These are phyloP conservation scores for Propithecus deckenii DNA, from an alignment of 2,797 vertebrate species.

Conservation along the genomic window DNA sequence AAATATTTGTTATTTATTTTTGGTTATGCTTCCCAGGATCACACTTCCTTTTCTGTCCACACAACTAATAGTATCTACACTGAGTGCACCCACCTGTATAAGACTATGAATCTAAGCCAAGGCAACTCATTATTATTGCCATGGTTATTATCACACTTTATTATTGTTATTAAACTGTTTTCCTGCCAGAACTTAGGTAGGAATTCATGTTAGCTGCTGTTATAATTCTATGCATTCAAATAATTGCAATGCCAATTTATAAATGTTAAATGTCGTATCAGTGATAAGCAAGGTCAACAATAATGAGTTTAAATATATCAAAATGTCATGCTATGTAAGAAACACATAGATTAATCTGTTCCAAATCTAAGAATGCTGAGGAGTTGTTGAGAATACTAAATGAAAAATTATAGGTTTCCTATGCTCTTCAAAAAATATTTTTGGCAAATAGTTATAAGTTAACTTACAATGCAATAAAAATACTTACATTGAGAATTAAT, in stretches of 20 bases:
- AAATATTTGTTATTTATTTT: neutral
- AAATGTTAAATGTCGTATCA: conserved; percentile 44
- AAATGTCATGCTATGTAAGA: neutral
- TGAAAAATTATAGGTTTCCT: neutral
- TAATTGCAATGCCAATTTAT: neutral
- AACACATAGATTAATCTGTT: neutral
- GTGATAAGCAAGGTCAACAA: neutral
- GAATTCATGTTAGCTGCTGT: neutral
- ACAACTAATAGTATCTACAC: neutral
- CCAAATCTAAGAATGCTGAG: neutral
- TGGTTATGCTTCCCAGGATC: neutral
- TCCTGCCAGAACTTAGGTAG: neutral
- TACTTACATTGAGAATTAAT: neutral
- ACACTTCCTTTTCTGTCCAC: neutral
- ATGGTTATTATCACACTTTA: neutral
- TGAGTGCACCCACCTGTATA: neutral
- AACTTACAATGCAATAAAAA: neutral
- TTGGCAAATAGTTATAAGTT: neutral
- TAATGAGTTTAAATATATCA: conserved; percentile 6
- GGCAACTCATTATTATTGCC: neutral
- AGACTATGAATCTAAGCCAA: neutral
- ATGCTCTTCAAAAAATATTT: neutral
- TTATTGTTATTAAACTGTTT: neutral
- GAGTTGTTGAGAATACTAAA: neutral
- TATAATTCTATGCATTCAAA: conserved; percentile 34